Conservation (phyloP, 2,113 vertebrate species). For the Notothenia rossii region DNA sequence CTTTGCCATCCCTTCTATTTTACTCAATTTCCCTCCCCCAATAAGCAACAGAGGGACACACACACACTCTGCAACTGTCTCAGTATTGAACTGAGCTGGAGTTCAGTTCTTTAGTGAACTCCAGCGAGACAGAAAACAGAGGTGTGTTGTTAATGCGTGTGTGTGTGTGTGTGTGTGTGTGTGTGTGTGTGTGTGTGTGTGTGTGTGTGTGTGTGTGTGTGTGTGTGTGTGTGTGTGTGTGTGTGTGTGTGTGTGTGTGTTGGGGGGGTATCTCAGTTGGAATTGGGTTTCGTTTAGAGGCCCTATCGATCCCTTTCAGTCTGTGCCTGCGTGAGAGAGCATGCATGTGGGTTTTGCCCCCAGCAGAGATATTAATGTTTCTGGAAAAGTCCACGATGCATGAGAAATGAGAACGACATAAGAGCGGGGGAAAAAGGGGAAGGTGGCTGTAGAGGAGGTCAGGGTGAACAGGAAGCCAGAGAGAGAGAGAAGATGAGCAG, state of each 20-base stretch:
- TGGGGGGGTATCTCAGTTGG: constrained; percentile 38
- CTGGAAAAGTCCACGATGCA: constrained; percentile 12
- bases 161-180: not conserved
- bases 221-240: constrained; percentile 8
- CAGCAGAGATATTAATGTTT: constrained; percentile 23
- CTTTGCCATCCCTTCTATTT: constrained; percentile 15
- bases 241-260: constrained; percentile 22
- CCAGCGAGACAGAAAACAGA: no score
- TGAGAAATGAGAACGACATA: constrained; percentile 24
- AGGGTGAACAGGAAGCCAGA: constrained; percentile 19
- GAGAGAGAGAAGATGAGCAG: constrained; percentile 25
- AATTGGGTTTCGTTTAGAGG: constrained; percentile 70
- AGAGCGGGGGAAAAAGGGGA: constrained; percentile 29
- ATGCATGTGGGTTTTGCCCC: constrained; percentile 9
- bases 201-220: constrained; percentile 23
- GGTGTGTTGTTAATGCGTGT: constrained; percentile 4
- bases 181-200: constrained; percentile 33
- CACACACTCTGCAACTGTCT: constrained; percentile 48
- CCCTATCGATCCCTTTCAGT: constrained; percentile 65
- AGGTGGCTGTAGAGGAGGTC: constrained; percentile 20
- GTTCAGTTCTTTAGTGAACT: not conserved
- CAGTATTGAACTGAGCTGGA: constrained; percentile 64
- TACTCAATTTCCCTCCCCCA: constrained; percentile 25
- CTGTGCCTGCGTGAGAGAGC: constrained; percentile 20
- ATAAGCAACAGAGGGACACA: constrained; percentile 20